Conservation (phyloP, 2,888 invertebrate genomes). For the Hypomecis atomaria region DNA sequence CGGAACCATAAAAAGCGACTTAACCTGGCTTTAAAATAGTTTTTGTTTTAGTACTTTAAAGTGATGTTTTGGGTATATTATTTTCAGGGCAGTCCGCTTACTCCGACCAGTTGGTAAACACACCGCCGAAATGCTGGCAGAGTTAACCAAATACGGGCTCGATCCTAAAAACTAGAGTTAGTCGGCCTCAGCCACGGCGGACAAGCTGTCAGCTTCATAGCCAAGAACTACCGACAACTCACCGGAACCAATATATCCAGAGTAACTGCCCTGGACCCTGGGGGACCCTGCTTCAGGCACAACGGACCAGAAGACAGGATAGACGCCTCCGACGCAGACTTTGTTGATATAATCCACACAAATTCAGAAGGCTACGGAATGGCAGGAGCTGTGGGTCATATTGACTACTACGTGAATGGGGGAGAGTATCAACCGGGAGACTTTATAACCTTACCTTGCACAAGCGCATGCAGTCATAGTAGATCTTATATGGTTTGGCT, state of each 20-base stretch:
- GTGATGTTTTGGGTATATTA: too few relatives aligned
- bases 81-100: slow-evolving; percentile 36
- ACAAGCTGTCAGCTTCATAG: slow-evolving; percentile 45
- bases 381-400: slow-evolving; percentile 38
- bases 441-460: slow-evolving; percentile 20
- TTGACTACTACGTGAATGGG: slow-evolving; percentile 32
- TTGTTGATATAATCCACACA: slow-evolving; percentile 44
- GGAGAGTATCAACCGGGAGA: slow-evolving; percentile 46
- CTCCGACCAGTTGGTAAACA: slow-evolving; percentile 42
- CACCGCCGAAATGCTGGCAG: slow-evolving; percentile 44
- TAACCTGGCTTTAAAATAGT: too few relatives aligned
- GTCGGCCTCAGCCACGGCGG: slow-evolving; percentile 47
- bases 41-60: too few relatives aligned
- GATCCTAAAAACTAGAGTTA: slow-evolving; percentile 45
- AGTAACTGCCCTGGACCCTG: slow-evolving; percentile 45
- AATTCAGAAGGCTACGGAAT: slow-evolving; percentile 47
- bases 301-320: slow-evolving; percentile 44
- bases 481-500: slow-evolving; percentile 4
- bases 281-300: slow-evolving; percentile 46
- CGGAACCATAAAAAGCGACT: too few relatives aligned
- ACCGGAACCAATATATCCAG: slow-evolving; percentile 46
- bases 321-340: slow-evolving; percentile 47
- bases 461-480: slow-evolving; percentile 5
- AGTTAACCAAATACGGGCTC: slow-evolving; percentile 40
- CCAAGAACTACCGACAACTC: slow-evolving; percentile 41